These are phyloP conservation scores for Drosophila paranaensis DNA, from an alignment of 2,888 invertebrate genomes.

Conservation along the genomic window DNA sequence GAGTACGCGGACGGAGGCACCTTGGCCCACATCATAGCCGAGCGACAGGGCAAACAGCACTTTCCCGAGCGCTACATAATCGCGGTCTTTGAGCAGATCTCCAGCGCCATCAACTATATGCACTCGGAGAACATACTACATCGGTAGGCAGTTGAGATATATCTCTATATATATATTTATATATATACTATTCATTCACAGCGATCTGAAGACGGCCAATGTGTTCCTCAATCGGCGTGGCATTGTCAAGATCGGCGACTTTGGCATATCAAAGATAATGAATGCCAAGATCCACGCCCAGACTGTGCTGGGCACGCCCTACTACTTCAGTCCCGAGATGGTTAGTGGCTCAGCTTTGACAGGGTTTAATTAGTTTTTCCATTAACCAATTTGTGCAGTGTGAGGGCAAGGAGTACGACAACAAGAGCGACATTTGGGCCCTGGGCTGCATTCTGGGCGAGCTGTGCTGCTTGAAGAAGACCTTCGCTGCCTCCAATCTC, in stretches of 20 bases:
- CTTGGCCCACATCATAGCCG: conserved; percentile 87
- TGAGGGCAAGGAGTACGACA: conserved; percentile 90
- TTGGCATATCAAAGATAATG: conserved; percentile 91
- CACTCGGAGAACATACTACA: conserved; percentile 89
- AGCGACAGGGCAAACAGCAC: conserved; percentile 84
- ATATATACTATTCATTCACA: conserved; percentile 61
- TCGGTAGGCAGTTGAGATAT: conserved; percentile 80
- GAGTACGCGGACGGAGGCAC: conserved; percentile 92
- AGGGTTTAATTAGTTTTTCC: background rate
- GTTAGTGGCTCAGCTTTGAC: conserved; percentile 74
- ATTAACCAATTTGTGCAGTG: conserved; percentile 85
- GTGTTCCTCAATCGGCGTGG: conserved; percentile 89
- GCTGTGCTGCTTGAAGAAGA: conserved; percentile 89
- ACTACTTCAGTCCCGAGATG: conserved; percentile 91
- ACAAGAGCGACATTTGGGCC: conserved; percentile 92
- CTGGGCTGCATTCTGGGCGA: conserved; percentile 91
- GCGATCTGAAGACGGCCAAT: conserved; percentile 91
- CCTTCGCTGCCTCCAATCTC: conserved; percentile 90
- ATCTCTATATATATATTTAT: background rate
- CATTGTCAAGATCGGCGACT: conserved; percentile 90
- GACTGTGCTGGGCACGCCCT: conserved; percentile 90
- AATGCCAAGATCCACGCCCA: conserved; percentile 88
- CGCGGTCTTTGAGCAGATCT: conserved; percentile 88
- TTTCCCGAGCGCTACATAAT: conserved; percentile 88
- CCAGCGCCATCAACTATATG: conserved; percentile 89